Base-by-base conservation (phyloP, 2,888 invertebrate species). In the Dendrolimus houi region DNA sequence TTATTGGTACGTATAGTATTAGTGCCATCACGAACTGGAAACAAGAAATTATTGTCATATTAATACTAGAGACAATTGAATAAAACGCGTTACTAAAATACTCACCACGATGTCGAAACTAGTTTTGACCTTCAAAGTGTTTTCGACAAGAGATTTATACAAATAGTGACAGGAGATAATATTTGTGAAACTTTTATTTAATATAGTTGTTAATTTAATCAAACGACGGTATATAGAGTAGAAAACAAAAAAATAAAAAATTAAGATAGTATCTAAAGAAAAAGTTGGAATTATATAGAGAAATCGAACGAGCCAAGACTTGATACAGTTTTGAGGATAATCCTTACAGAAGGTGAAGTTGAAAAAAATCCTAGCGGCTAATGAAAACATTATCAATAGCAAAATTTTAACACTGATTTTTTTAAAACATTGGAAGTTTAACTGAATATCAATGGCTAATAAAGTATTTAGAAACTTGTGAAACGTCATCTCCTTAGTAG, bases 231-330 rank as follows among this genome's bases (percentile, higher is more conserved):
- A 29, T 9, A 58, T 17, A 0, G 52, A 41, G n/a, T 54, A 55
- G 8, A 58, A 58, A 12, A 58, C 29, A 42, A 58, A 57, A n/a
- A 53, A 42, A 55, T 56, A 56, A 3, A 53, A n/a, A 40, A 59
- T 53, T 1, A 56, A 7, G 8, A 55, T 41, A 55, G 41, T 41
- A 10, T 59, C 55, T 14, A 53, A 10, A 55, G 7, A 9, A 41
- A 41, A 6, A 47, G 29, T 55, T 13, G 13, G 10, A 9, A 55
- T 3, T 14, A 55, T 9, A 12, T 54, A 14, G 8, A 56, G 8
- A 53, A 56, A 2, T 53, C 41, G 56, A 6, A 42, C n/a, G 7
- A 47, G 9, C 47, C 12, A 10, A 12, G 12, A 47, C 12, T 8
- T 2, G 9, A 47, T 10, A 8, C 47, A 47, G 12, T 47, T 9